phyloP scores from a whole-genome alignment of 1,140 invertebrate genomes.

The Tachypleus tridentatus region DNA sequence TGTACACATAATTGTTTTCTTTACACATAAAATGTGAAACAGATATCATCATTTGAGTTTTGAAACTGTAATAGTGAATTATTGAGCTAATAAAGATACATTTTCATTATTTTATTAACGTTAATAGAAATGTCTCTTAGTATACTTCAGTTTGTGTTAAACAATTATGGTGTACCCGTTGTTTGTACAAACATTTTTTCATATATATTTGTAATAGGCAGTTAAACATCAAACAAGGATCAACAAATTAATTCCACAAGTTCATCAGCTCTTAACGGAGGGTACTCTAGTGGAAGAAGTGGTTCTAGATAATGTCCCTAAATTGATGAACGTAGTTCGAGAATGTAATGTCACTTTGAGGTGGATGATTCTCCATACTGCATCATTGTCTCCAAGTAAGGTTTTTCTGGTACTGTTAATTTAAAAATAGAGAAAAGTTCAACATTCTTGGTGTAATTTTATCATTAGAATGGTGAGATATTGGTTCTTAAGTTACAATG shows the following conservation, averaged over 20 bases:
- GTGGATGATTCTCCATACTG: slow-evolving; percentile 83
- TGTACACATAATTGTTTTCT: no score
- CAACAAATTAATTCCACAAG: slow-evolving; percentile 49
- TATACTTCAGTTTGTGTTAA: no score
- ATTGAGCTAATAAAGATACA: no score
- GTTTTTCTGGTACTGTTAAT: background rate
- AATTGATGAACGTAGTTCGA: slow-evolving; percentile 68
- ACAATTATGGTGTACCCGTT: no score
- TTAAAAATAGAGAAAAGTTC: background rate
- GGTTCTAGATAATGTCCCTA: slow-evolving; percentile 69
- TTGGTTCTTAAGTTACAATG: no score
- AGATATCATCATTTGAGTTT: no score
- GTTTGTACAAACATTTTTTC: slow-evolving; percentile 2
- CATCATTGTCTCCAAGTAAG: slow-evolving; percentile 40
- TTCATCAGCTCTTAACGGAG: slow-evolving; percentile 60
- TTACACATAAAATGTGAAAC: no score
- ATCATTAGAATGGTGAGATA: no score
- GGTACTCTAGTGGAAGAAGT: slow-evolving; percentile 69
- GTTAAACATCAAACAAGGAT: slow-evolving; percentile 18
- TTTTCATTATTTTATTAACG: no score
- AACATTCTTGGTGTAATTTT: background rate
- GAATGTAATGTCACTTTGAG: slow-evolving; percentile 84
- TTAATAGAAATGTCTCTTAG: no score
- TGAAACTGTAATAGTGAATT: no score
- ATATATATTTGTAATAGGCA: slow-evolving; percentile 18